phyloP scores from a whole-genome alignment of 2,888 invertebrate species.

The Candidula unifasciata region DNA sequence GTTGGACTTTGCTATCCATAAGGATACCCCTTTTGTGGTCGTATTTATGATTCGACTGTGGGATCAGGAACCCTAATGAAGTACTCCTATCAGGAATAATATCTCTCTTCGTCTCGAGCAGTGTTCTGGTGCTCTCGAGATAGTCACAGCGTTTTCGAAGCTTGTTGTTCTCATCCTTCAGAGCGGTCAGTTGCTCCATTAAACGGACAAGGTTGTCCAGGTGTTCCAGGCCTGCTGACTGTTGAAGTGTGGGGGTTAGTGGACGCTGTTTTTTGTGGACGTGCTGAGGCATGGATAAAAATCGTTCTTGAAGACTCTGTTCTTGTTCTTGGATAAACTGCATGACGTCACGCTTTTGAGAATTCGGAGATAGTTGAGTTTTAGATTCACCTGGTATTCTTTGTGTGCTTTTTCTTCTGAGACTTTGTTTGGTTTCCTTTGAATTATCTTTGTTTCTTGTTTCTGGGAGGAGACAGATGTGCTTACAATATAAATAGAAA shows the following conservation, averaged over 20 bases:
- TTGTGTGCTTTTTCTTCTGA: background rate
- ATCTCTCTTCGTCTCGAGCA: conserved; percentile 69
- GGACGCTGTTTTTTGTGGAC: conserved; percentile 38
- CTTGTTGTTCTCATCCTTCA: conserved; percentile 85
- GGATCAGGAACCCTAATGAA: conserved; percentile 57
- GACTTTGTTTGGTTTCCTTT: too few species aligned
- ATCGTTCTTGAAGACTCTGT: conserved; percentile 56
- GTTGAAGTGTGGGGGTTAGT: conserved; percentile 61
- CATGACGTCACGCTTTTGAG: conserved; percentile 63
- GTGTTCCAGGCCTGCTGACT: conserved; percentile 83
- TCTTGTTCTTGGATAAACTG: conserved; percentile 68
- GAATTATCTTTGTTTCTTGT: too few species aligned
- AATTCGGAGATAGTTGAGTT: conserved; percentile 54
- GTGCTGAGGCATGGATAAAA: conserved; percentile 38
- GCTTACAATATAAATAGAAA: too few species aligned
- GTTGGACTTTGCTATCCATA: conserved; percentile 37
- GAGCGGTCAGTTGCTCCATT: conserved; percentile 86
- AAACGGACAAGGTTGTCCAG: conserved; percentile 87
- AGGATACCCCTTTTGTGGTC: conserved; percentile 17
- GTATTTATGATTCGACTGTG: conserved; percentile 52
- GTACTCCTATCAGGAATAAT: conserved; percentile 44
- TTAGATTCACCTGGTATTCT: conserved; percentile 22
- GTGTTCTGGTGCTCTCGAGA: conserved; percentile 84
- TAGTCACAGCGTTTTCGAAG: conserved; percentile 85
- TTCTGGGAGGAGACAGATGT: too few species aligned